Conservation (phyloP, 92 coral and sea anemone species). For the Epizoanthus rinbou region DNA sequence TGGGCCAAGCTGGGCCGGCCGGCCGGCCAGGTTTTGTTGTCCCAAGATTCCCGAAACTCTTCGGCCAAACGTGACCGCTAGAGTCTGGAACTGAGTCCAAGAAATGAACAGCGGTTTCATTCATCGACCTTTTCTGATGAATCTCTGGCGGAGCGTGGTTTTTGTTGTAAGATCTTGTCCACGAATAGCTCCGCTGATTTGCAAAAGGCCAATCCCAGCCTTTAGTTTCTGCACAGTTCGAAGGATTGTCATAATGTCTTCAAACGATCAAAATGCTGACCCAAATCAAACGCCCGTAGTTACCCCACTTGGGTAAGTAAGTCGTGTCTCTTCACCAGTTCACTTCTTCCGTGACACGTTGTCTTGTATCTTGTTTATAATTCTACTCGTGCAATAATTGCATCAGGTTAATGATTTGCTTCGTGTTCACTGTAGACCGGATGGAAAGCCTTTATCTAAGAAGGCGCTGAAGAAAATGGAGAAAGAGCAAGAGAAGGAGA, state of each 20-base stretch:
- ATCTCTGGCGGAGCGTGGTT: slow-evolving; percentile 38
- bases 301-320: slow-evolving; percentile 57
- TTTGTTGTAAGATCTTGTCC: slow-evolving; percentile 44
- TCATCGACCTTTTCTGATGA: slow-evolving; percentile 33
- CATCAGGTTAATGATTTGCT: background rate
- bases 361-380: background rate
- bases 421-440: slow-evolving; percentile 58
- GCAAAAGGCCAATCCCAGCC: slow-evolving; percentile 6
- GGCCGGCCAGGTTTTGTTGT: too few relatives aligned
- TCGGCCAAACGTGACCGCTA: too few relatives aligned
- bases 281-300: slow-evolving; percentile 41
- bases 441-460: slow-evolving; percentile 93
- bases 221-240: slow-evolving; percentile 25
- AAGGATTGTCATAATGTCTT: slow-evolving; percentile 54
- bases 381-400: background rate
- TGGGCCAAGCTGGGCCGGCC: too few relatives aligned
- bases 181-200: slow-evolving; percentile 36
- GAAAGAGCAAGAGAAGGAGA: slow-evolving; percentile 94
- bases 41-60: too few relatives aligned
- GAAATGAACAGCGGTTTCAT: background rate
- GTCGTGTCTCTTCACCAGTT: background rate
- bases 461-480: slow-evolving; percentile 93
- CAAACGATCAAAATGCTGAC: slow-evolving; percentile 62
- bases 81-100: too few relatives aligned
- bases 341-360: background rate